Evolutionary conservation across 2,888 invertebrate genomes (phyloP), one percentile per base, ranked within the genome.

Genomic region (Athrips mouffetella): DNA sequence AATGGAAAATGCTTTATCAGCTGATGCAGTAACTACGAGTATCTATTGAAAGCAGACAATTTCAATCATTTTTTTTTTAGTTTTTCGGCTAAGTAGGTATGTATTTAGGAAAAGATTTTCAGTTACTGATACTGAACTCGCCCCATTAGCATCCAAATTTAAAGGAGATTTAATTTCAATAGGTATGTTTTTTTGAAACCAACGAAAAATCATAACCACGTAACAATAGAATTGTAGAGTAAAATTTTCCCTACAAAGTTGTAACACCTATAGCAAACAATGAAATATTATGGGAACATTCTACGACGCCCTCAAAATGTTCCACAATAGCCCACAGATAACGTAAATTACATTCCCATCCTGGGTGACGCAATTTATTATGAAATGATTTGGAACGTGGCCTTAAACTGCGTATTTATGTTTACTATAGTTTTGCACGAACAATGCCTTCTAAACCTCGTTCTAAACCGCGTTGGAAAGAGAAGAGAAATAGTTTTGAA

Each of bases 291-390:
- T 37, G 37, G 20, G 37, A 37, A 37, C 37, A 18, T 20, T 27
- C n/a, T 21, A 8, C n/a, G 4, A 20, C 13, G 37, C 37, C 37
- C 37, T 37, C 37, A 37, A 37, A 37, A 37, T 4, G 8, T 3
- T n/a, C 21, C 11, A 37, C 37, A 37, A 37, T 37, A n/a, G 37
- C 11, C n/a, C 11, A 10, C 10, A 37, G 37, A 37, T 37, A 37
- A 37, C 37, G 18, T 21, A 21, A 37, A 37, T 37, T 37, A n/a
- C 37, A 21, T 16, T 37, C 21, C 37, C 37, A 37, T 37, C 37
- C 37, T 37, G 20, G 18, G 11, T 40, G 40, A 40, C 40, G 40
- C 16, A 25, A 40, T 40, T 25, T 15, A 25, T 40, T 40, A 40
- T 25, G 40, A 40, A 40, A 40, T 37, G n/a, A 21, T 40, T 40